Conservation (phyloP, 2,797 vertebrate genomes). For the Limosa lapponica region DNA sequence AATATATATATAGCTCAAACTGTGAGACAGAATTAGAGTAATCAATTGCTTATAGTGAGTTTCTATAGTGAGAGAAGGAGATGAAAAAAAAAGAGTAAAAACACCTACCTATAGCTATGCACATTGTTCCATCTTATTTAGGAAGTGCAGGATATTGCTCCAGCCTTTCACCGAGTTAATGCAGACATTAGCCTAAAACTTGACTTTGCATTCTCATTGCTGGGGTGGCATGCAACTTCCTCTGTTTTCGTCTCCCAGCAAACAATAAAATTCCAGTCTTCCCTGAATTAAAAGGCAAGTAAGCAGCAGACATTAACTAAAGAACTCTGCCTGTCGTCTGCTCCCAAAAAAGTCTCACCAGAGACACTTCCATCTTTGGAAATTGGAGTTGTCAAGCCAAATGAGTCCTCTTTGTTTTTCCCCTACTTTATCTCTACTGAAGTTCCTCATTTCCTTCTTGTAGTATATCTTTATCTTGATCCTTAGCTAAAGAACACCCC, state of each 20-base stretch:
- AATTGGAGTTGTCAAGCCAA: neutral
- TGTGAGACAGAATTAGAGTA: neutral
- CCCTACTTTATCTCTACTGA: neutral
- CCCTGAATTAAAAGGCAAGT: neutral
- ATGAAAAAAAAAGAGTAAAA: neutral
- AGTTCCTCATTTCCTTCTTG: neutral
- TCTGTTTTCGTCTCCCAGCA: neutral
- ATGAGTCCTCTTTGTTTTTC: neutral
- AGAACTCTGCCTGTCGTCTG: neutral
- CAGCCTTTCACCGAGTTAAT: neutral
- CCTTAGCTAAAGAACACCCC: neutral
- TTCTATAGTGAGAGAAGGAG: neutral
- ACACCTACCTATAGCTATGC: accelerated
- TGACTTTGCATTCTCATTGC: neutral
- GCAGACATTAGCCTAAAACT: neutral
- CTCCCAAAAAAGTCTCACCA: neutral
- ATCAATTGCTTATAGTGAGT: neutral
- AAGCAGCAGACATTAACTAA: neutral
- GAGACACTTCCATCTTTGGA: neutral
- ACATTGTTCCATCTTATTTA: neutral
- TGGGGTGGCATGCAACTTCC: neutral
- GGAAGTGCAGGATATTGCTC: neutral
- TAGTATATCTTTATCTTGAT: neutral
- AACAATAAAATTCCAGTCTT: neutral
- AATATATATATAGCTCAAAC: neutral